Evolutionary conservation across 2,113 vertebrate genomes (phyloP), one percentile per base, ranked within the genome.

Genomic region (Suricata suricatta): DNA sequence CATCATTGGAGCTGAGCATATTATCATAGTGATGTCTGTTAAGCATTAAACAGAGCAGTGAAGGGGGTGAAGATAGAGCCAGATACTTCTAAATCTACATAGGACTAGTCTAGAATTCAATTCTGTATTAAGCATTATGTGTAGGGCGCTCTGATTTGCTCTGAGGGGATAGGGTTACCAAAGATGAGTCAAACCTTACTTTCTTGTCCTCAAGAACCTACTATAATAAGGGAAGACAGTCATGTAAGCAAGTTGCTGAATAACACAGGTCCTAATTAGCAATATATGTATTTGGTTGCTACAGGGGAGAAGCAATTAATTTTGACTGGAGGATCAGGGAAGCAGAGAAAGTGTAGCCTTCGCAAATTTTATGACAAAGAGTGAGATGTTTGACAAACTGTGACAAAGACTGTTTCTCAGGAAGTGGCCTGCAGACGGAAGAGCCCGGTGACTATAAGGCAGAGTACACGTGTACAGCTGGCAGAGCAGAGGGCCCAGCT

Each of bases 201-300:
- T 90, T 86, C 47, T 93, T 96, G 29, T 21, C 64, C 29, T 94
- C 76, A 60, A 38, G 52, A 95, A 52, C 31, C 44, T 66, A 50
- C 16, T 92, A 6, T 71, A 68, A 9, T 76, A 13, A 85, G 64
- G 50, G 33, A 72, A 84, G 31, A 44, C 35, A 77, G 23, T 1
- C 71, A 50, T 90, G n/a, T 90, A 85, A 88, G 63, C 72, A 94
- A 66, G 57, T 86, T 93, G 68, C 79, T 89, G 57, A 82, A 50
- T 94, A 66, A 77, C 35, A 15, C 9, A 86, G 71, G 23, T 66
- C 82, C 54, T 88, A 38, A 69, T 87, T 71, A 93, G 64, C 44
- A 41, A 8, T 60, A 27, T 88, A 44, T 47, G 25, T 86, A 33
- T 63, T 35, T 74, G 23, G 50, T 86, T 94, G 71, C 38, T 81